Percentiles rank a stretch among this genome's conserved stretches.
Evolutionary conservation across 2,797 vertebrate genomes (phyloP).

Genomic region (Masticophis lateralis): DNA sequence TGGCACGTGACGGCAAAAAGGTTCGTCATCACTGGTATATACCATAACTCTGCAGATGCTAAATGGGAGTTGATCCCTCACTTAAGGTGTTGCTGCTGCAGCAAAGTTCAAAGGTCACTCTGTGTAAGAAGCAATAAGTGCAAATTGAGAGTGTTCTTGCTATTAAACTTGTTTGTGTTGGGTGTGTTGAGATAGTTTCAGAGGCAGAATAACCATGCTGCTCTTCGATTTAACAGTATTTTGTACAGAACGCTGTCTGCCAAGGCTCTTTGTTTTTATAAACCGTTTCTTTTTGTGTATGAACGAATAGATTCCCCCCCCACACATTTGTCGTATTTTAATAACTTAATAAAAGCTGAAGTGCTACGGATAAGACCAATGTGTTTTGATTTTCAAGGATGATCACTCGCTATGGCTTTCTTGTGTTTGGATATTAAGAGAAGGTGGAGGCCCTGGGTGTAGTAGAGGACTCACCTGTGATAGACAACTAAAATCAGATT

Average conservation of each 20-base stretch:
- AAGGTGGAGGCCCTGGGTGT: background rate
- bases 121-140: background rate
- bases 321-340: slow-evolving; percentile 63
- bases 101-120: slow-evolving; percentile 48
- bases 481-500: background rate
- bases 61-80: slow-evolving; percentile 36
- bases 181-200: slow-evolving; percentile 60
- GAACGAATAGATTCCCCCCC: slow-evolving; percentile 52
- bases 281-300: slow-evolving; percentile 53
- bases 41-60: background rate
- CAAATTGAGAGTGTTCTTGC: slow-evolving; percentile 52
- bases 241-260: slow-evolving; percentile 55
- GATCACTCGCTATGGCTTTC: background rate
- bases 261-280: slow-evolving; percentile 61
- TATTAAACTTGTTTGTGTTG: slow-evolving; percentile 53
- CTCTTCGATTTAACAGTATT: slow-evolving; percentile 66
- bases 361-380: background rate
- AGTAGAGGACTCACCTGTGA: background rate
- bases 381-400: background rate
- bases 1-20: too few species aligned
- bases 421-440: background rate
- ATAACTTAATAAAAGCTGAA: slow-evolving; percentile 69
- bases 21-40: too few species aligned
- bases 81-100: slow-evolving; percentile 17
- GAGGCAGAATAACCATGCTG: slow-evolving; percentile 58